phyloP scores from a whole-genome alignment of 2,797 vertebrate genomes.

The Diceros bicornis region DNA sequence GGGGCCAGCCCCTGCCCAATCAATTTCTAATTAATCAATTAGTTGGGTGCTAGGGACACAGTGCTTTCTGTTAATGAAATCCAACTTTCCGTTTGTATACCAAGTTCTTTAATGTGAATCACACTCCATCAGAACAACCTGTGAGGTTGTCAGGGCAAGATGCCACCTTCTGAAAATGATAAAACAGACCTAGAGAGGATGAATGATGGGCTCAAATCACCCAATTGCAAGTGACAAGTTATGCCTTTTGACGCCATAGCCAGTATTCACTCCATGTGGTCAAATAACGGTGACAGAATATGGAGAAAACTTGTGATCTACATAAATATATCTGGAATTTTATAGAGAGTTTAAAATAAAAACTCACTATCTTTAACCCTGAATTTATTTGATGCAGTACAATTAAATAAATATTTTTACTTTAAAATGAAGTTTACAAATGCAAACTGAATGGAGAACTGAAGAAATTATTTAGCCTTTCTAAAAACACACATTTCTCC shows the following conservation, averaged over 20 bases:
- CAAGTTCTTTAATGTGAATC: neutral
- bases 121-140: neutral
- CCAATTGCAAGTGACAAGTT: neutral
- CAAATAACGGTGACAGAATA: neutral
- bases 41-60: neutral
- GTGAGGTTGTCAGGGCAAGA: neutral
- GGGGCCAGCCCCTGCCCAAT: neutral
- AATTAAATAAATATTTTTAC: neutral
- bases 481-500: neutral
- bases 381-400: neutral
- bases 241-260: neutral
- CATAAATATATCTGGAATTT: neutral
- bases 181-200: neutral
- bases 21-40: neutral
- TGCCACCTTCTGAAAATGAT: neutral
- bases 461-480: neutral
- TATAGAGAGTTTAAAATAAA: constrained; percentile 21
- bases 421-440: constrained; percentile 1
- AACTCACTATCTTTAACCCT: neutral
- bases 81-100: neutral
- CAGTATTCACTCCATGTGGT: neutral
- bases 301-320: neutral
- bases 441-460: neutral
- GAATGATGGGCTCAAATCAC: neutral
- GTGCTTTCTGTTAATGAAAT: neutral